These are phyloP conservation scores for Physella acuta DNA, from an alignment of 1,140 invertebrate genomes.

Conservation along the genomic window DNA sequence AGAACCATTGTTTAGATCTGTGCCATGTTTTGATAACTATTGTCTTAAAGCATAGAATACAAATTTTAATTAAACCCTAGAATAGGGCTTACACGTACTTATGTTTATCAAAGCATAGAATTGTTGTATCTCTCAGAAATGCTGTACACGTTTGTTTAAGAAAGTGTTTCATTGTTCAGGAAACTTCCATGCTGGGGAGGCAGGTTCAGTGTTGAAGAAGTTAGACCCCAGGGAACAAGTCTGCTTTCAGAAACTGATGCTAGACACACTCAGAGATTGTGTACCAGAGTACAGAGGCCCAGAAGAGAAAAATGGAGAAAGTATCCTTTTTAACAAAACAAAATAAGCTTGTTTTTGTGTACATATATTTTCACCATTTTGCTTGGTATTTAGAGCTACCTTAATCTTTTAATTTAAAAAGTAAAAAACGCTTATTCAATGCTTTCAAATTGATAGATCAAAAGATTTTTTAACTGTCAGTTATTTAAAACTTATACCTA, in stretches of 20 bases:
- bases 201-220: constrained; percentile 92
- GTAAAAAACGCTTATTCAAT: background rate
- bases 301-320: constrained; percentile 75
- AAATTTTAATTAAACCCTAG: no score
- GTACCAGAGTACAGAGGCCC: constrained; percentile 89
- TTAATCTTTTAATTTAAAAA: background rate
- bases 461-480: no score
- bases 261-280: constrained; percentile 81
- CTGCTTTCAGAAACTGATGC: constrained; percentile 81
- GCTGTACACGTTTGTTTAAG: no score
- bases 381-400: background rate
- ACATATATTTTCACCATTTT: background rate
- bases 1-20: no score
- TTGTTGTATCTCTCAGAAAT: no score
- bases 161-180: constrained; percentile 59
- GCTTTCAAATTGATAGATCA: no score
- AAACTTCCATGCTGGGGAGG: constrained; percentile 89
- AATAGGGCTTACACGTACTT: no score
- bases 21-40: no score
- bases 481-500: no score
- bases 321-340: constrained; percentile 64
- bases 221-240: constrained; percentile 84
- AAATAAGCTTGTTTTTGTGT: background rate
- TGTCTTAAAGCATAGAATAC: no score
- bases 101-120: no score